Conservation (phyloP, 2,888 invertebrate genomes). For the Lamproptera curius region DNA sequence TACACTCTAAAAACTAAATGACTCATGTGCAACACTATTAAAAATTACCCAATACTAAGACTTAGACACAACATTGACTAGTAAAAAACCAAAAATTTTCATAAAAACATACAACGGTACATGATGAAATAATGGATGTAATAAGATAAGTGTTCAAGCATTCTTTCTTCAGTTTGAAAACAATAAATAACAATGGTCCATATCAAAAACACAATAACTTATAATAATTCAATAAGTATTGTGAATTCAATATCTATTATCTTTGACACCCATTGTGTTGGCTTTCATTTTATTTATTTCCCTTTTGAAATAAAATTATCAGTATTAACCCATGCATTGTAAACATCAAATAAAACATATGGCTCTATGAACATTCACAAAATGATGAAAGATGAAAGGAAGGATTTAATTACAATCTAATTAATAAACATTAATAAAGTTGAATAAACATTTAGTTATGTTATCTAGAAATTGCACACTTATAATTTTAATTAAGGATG, state of each 20-base stretch:
- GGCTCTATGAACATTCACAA: too few species aligned
- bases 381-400: too few species aligned
- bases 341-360: too few species aligned
- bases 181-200: constrained; percentile 17
- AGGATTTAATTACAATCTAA: too few species aligned
- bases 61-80: too few species aligned
- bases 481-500: too few species aligned
- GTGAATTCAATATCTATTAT: constrained; percentile 11
- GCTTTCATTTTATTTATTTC: constrained; percentile 8
- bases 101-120: constrained; percentile 7
- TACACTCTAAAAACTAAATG: constrained; percentile 28
- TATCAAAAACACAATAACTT: constrained; percentile 2
- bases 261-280: constrained; percentile 9
- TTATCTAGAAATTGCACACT: too few species aligned
- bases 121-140: constrained; percentile 16
- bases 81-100: not conserved
- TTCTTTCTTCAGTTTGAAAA: constrained; percentile 7
- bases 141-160: constrained; percentile 7
- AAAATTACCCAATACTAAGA: too few species aligned
- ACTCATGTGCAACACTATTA: constrained; percentile 26
- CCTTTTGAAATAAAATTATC: too few species aligned
- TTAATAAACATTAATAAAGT: too few species aligned
- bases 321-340: too few species aligned
- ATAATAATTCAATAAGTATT: constrained; percentile 17
- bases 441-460: too few species aligned